Evolutionary conservation across 2,797 vertebrate species (phyloP).

Genomic region (Amblyraja radiata): DNA sequence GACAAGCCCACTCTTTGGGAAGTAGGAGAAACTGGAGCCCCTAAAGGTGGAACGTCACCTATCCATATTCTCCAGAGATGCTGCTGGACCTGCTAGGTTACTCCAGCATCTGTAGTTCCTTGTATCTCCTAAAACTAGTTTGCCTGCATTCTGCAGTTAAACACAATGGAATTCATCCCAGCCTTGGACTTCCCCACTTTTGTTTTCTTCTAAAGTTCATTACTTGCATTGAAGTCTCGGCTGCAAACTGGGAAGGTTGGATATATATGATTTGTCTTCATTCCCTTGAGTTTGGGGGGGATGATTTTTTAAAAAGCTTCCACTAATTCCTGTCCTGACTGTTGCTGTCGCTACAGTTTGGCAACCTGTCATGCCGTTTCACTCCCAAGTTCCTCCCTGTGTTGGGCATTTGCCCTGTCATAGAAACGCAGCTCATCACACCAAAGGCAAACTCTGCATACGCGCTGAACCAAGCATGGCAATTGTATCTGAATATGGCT

Average conservation of each 20-base stretch:
- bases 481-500: background rate
- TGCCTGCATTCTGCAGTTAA: background rate
- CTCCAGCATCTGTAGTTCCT: too few species aligned
- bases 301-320: background rate
- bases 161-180: background rate
- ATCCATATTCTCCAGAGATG: too few species aligned
- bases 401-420: background rate
- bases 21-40: too few species aligned
- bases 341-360: background rate
- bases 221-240: background rate
- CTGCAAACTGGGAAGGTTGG: background rate
- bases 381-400: too few species aligned
- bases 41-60: too few species aligned
- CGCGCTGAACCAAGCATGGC: background rate
- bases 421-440: background rate
- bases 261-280: background rate
- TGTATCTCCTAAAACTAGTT: too few species aligned
- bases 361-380: background rate
- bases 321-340: background rate
- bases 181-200: background rate
- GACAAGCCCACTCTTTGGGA: too few species aligned
- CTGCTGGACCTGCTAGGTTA: too few species aligned
- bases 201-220: background rate
- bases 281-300: background rate
- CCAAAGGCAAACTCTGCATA: background rate